Evolutionary conservation across 2,888 invertebrate genomes (phyloP).

Genomic region (Xanthorhoe designata): DNA sequence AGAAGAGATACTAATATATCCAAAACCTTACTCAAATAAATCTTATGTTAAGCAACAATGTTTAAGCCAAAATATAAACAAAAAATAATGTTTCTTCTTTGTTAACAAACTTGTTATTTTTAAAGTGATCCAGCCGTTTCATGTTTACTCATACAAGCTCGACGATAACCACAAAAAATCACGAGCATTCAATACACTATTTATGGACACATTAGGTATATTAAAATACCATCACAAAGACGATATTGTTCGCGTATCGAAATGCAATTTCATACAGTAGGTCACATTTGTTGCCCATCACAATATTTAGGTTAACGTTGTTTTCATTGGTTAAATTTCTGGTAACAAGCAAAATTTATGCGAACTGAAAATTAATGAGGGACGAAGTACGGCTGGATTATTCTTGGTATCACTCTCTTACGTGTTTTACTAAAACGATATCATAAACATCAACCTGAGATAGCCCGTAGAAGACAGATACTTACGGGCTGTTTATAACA

Average conservation of each 20-base stretch:
- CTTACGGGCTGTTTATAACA: neutral
- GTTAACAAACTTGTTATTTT: neutral
- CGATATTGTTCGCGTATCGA: constrained; percentile 29
- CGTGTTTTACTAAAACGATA: neutral
- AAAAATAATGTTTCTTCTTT: no score
- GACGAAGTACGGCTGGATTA: neutral
- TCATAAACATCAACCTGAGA: no score
- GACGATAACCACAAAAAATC: constrained; percentile 66
- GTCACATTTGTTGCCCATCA: constrained; percentile 51
- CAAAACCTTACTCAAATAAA: no score
- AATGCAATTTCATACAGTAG: constrained; percentile 40
- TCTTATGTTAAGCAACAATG: no score
- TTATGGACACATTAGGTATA: constrained; percentile 64
- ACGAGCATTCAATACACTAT: constrained; percentile 44
- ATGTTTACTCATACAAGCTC: constrained; percentile 37
- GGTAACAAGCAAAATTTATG: constrained; percentile 50
- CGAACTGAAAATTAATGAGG: constrained; percentile 32
- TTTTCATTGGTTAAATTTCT: constrained; percentile 49
- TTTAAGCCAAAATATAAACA: no score
- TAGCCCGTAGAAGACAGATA: neutral
- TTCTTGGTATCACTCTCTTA: neutral
- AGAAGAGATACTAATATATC: no score
- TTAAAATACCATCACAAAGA: constrained; percentile 51
- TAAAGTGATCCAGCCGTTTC: constrained; percentile 16
- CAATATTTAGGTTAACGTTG: constrained; percentile 57